These are phyloP conservation scores for Styela plicata DNA, from an alignment of 23 tunicate genomes.

Conservation along the genomic window DNA sequence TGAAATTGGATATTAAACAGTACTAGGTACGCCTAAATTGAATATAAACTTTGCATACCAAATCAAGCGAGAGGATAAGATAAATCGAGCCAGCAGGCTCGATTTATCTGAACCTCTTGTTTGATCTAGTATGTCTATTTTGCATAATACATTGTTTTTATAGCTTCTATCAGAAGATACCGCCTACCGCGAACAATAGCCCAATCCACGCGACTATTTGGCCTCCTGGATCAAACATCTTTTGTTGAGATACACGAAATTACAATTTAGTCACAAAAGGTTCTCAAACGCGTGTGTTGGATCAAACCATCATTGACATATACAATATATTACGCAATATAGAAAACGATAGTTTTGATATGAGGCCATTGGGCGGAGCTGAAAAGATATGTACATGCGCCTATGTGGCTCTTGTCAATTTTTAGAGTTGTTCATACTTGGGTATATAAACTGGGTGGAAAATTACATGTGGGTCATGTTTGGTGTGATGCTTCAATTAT, in stretches of 20 bases:
- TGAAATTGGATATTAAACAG: not conserved
- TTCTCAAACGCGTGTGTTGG: not conserved
- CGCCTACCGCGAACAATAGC: not conserved
- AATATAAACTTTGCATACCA: too few species aligned
- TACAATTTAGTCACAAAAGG: not conserved
- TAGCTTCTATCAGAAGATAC: not conserved
- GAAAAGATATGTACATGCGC: too few species aligned
- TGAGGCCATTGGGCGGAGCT: too few species aligned
- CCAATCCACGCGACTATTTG: not conserved
- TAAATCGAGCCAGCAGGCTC: not conserved
- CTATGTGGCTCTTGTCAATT: too few species aligned
- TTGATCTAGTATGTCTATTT: not conserved
- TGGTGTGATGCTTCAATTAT: too few species aligned
- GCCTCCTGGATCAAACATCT: not conserved
- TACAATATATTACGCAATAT: too few species aligned
- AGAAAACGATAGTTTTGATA: too few species aligned
- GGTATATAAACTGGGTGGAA: too few species aligned
- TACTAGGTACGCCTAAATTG: not conserved
- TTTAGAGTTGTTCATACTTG: too few species aligned
- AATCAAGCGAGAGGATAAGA: not conserved
- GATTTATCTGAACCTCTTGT: not conserved
- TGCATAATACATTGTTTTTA: not conserved
- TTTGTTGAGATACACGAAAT: not conserved
- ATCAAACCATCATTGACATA: too few species aligned
- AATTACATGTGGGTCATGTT: too few species aligned